phyloP scores from a whole-genome alignment of 2,797 vertebrate species.

The Rhinichthys osculus region DNA sequence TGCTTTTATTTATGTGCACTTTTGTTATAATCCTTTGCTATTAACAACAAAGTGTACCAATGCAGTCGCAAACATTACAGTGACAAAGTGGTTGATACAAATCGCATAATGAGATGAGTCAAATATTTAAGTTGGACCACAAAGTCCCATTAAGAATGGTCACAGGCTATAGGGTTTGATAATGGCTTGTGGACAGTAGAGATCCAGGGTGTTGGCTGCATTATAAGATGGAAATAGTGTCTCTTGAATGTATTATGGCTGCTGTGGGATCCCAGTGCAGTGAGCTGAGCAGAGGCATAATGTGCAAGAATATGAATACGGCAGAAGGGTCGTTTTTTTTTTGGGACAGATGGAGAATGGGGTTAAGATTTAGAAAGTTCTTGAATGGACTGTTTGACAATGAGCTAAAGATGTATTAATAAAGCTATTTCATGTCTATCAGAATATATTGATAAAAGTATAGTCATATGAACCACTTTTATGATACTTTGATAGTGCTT shows the following conservation, averaged over 20 bases:
- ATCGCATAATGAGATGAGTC: slow-evolving; percentile 5
- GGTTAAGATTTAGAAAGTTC: not conserved
- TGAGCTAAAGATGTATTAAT: not conserved
- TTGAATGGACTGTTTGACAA: not conserved
- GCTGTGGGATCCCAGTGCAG: slow-evolving; percentile 6
- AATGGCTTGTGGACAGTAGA: slow-evolving; percentile 12
- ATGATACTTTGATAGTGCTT: not conserved
- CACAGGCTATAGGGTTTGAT: slow-evolving; percentile 33
- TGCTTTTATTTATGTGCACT: not conserved
- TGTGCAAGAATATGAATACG: not conserved
- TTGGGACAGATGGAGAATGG: not conserved
- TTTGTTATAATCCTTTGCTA: slow-evolving; percentile 5
- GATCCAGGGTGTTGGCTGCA: not conserved
- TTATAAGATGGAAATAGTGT: slow-evolving; percentile 18
- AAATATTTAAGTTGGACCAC: slow-evolving; percentile 17
- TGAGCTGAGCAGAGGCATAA: not conserved
- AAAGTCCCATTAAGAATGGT: slow-evolving; percentile 21
- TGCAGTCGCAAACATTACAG: not conserved
- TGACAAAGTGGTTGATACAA: slow-evolving; percentile 3
- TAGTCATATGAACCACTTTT: not conserved
- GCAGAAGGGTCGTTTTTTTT: not conserved
- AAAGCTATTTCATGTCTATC: not conserved
- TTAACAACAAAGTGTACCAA: not conserved
- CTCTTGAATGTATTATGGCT: slow-evolving; percentile 5
- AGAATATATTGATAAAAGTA: not conserved